A percentile compares a stretch with the other conserved stretches of the same genome.
Conservation (phyloP, 2,797 vertebrate genomes). For the Sylvilagus floridanus region DNA sequence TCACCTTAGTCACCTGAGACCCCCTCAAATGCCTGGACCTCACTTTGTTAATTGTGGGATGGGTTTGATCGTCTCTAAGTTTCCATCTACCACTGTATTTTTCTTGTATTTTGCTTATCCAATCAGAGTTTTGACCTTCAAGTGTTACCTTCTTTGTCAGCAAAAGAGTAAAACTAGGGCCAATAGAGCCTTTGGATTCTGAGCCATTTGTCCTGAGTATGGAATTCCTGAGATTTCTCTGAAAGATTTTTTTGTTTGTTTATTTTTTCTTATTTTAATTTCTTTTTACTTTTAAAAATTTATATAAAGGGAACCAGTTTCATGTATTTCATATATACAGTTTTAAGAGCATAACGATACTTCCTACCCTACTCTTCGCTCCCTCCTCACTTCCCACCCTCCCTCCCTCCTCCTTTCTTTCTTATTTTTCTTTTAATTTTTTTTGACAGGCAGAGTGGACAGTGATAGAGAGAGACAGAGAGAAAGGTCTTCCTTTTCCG, state of each 20-base stretch:
- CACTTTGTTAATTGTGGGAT: not conserved
- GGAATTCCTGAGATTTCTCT: not conserved
- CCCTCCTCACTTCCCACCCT: no score
- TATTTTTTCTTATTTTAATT: no score
- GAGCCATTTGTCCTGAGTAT: not conserved
- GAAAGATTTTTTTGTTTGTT: not conserved
- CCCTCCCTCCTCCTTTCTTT: no score
- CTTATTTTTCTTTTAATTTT: no score
- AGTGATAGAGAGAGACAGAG: no score
- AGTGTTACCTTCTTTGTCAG: not conserved
- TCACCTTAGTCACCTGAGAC: not conserved
- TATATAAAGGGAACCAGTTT: no score
- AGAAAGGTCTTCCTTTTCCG: no score
- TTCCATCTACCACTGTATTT: not conserved
- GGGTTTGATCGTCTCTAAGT: not conserved
- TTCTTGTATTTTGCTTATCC: not conserved
- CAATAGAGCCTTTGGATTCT: not conserved
- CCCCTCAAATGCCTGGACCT: not conserved
- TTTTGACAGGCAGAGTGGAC: no score
- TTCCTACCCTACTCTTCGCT: no score
- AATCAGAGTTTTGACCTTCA: not conserved
- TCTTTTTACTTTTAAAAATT: no score
- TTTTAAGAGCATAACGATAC: no score
- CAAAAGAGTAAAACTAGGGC: not conserved
- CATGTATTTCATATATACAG: no score